A percentile compares a stretch with the other conserved stretches of the same genome.
phyloP scores from a whole-genome alignment of 2,797 vertebrate genomes.

The Gallirallus australis region DNA sequence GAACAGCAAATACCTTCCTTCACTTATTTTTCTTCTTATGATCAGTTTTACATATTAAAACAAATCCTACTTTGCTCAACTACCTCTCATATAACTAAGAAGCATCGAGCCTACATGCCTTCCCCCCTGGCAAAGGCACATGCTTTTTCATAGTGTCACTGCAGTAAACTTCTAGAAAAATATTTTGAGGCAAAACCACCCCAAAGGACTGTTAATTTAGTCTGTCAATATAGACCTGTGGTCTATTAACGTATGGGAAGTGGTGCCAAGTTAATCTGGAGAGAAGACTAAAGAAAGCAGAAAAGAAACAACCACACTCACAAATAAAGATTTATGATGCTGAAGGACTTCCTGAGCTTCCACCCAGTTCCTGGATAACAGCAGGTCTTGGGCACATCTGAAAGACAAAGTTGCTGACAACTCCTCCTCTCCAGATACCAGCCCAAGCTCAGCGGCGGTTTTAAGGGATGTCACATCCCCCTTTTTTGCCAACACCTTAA shows the following conservation, averaged over 20 bases:
- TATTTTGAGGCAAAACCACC: background rate
- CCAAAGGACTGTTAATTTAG: background rate
- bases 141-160: accelerated
- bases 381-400: slow-evolving; percentile 90
- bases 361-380: slow-evolving; percentile 87
- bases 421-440: slow-evolving; percentile 82
- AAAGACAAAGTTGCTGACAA: slow-evolving; percentile 87
- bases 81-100: background rate
- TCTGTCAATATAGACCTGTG: too few species aligned
- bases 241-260: background rate
- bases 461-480: slow-evolving; percentile 88
- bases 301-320: slow-evolving; percentile 67
- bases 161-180: background rate
- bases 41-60: background rate
- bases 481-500: slow-evolving; percentile 92
- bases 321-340: slow-evolving; percentile 85
- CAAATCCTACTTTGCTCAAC: background rate
- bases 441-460: slow-evolving; percentile 85
- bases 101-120: accelerated
- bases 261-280: background rate
- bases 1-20: background rate
- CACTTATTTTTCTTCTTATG: background rate
- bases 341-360: slow-evolving; percentile 86
- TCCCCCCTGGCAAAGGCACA: background rate
- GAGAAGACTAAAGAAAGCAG: background rate